Conservation (phyloP, 2,888 invertebrate species). For the Monopis laevigella region DNA sequence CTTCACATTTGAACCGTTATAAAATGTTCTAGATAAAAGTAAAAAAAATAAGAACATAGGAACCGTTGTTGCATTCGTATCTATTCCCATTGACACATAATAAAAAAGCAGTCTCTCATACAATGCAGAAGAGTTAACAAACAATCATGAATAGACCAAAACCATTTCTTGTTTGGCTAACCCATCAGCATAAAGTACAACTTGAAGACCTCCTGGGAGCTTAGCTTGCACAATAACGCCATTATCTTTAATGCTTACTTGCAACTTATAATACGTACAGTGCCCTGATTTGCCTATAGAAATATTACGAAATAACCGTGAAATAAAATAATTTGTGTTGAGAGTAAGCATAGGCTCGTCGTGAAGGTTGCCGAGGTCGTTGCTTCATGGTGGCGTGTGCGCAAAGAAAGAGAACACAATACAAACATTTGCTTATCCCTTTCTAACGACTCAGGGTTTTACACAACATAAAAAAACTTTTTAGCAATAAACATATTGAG, state of each 20-base stretch:
- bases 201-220: not conserved
- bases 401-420: conserved; percentile 40
- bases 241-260: not conserved
- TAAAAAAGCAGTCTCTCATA: too few species aligned
- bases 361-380: conserved; percentile 52
- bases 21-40: conserved; percentile 3
- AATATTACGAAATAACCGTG: conserved; percentile 58
- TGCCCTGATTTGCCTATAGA: conserved; percentile 31
- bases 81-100: not conserved
- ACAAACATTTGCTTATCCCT: conserved; percentile 47
- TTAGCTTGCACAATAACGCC: conserved; percentile 3
- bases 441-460: too few species aligned
- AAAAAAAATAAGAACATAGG: not conserved
- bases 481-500: too few species aligned
- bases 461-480: too few species aligned
- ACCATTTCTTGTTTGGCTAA: not conserved
- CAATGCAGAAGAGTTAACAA: too few species aligned
- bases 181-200: not conserved
- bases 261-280: conserved; percentile 1
- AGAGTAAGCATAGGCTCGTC: conserved; percentile 35
- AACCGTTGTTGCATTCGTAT: conserved; percentile 2
- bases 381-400: conserved; percentile 40
- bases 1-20: conserved; percentile 5
- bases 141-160: too few species aligned
- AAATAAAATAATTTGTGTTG: conserved; percentile 48